phyloP scores from a whole-genome alignment of 2,888 invertebrate genomes.

The Sminthurinus aureus region DNA sequence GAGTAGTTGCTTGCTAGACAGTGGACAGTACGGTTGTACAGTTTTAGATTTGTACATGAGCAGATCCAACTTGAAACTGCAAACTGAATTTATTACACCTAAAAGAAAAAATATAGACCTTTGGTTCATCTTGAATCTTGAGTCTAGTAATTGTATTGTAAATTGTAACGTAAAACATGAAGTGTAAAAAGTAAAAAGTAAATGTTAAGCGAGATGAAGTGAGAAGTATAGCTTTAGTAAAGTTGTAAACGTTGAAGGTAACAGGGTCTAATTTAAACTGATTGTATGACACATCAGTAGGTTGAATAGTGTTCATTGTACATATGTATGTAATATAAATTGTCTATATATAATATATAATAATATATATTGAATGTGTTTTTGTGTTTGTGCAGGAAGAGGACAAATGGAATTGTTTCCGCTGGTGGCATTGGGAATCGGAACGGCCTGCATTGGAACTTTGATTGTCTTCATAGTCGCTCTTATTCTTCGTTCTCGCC shows the following conservation, averaged over 20 bases:
- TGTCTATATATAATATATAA: not conserved
- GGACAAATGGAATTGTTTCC: slow-evolving; percentile 60
- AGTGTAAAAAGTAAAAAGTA: not conserved
- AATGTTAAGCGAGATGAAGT: not conserved
- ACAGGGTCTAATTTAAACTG: slow-evolving; percentile 39
- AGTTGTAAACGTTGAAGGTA: not conserved
- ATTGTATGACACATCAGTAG: slow-evolving; percentile 39
- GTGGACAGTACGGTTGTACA: too few species aligned
- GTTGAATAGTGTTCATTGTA: too few species aligned
- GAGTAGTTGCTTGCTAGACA: too few species aligned
- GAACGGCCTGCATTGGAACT: slow-evolving; percentile 58
- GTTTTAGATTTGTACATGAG: too few species aligned
- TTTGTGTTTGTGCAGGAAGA: slow-evolving; percentile 50
- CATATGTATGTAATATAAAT: too few species aligned
- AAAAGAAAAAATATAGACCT: not conserved
- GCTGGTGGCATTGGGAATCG: slow-evolving; percentile 58
- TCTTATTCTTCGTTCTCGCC: slow-evolving; percentile 58
- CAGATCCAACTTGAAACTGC: not conserved
- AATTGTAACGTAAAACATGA: too few species aligned
- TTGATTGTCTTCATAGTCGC: slow-evolving; percentile 57
- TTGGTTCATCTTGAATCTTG: not conserved
- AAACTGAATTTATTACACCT: not conserved
- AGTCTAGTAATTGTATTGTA: not conserved
- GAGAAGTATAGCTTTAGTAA: not conserved
- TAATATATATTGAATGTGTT: not conserved